Evolutionary conservation across 2,113 vertebrate genomes (phyloP), one percentile per base, ranked within the genome.

Genomic region (Calidris pugnax): DNA sequence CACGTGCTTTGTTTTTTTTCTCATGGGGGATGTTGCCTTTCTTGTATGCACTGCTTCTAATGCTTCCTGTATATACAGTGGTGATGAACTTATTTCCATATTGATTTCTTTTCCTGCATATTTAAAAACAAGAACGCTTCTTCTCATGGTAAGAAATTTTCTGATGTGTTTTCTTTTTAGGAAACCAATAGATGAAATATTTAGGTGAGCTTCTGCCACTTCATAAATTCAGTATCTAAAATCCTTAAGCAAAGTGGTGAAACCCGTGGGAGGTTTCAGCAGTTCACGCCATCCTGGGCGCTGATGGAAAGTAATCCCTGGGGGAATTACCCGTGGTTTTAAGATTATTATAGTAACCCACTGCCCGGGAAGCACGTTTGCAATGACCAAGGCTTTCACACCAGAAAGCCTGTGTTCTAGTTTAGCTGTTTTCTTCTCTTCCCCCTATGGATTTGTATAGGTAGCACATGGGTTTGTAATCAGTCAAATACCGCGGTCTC

Each of bases 91-190:
- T 76, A 76, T 74, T 91, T 76, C 87, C 41, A 10, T 69, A 66
- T 22, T 35, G 50, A 47, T 45, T 62, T 74, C 67, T 85, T 81
- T n/a, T 79, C 60, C 45, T 76, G 7, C 53, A 8, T 95, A 89
- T 92, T 92, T 92, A 75, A 94, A 94, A 95, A 67, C 26, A 67
- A 48, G 30, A 59, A 28, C 8, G 20, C 75, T 90, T 78, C 41
- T 87, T 72, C 26, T 66, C 50, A 69, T 0, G 2, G 3, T 51
- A 85, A 85, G 55, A 12, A 2, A 87, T 32, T 83, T 91, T 37
- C 48, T 68, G 50, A 68, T 73, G 62, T 35, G 69, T 72, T 76
- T 92, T 89, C 33, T 68, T 92, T 79, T 64, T 53, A 79, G 57
- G 30, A 89, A 95, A 87, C 60, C n/a, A 67, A 27, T 5, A 92